These are phyloP conservation scores for Macroglossus sobrinus DNA, from an alignment of 2,113 vertebrate genomes.

Conservation along the genomic window DNA sequence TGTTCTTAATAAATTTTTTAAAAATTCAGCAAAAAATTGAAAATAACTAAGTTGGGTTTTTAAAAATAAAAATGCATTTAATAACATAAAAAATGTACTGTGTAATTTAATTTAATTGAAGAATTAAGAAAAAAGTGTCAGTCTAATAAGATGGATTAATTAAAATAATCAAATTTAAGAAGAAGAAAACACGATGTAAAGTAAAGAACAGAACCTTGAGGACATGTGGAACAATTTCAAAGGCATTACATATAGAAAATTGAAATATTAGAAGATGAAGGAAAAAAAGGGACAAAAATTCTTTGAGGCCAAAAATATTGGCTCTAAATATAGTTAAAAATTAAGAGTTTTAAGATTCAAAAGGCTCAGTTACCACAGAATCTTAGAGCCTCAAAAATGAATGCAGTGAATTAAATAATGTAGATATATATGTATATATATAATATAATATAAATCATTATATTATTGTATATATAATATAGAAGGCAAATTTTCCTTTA, in stretches of 20 bases:
- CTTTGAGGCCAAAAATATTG: not conserved
- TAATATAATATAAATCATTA: no score
- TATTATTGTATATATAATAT: no score
- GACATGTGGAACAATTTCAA: not conserved
- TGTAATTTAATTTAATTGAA: not conserved
- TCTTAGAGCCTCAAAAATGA: not conserved
- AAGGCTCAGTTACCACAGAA: not conserved
- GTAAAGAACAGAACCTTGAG: not conserved
- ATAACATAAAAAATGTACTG: not conserved
- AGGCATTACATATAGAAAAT: not conserved
- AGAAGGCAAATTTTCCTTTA: not conserved
- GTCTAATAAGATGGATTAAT: not conserved
- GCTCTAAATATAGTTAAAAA: not conserved
- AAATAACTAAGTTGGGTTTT: not conserved
- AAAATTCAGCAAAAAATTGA: not conserved
- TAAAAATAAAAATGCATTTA: not conserved
- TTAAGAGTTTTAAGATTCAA: not conserved
- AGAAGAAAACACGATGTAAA: not conserved
- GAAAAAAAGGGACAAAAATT: not conserved
- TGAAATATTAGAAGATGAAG: not conserved
- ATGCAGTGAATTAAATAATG: not conserved
- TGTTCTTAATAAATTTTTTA: not conserved
- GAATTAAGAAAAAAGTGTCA: not conserved
- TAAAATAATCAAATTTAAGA: not conserved
- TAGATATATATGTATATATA: not conserved